Conservation (phyloP, 2,113 vertebrate species). For the Ophthalmolycus amberensis region DNA sequence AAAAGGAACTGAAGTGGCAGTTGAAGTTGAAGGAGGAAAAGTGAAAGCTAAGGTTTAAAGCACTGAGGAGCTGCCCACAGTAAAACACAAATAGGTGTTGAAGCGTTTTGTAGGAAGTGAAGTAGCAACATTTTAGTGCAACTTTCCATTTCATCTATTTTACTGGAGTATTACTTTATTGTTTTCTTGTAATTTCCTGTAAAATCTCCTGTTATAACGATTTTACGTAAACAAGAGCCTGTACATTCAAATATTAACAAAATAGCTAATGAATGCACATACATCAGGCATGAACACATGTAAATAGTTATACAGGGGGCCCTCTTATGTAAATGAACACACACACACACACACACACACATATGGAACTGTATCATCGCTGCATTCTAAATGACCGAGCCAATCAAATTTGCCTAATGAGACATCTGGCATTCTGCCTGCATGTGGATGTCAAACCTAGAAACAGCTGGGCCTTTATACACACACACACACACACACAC, state of each 20-base stretch:
- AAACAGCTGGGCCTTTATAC: conserved; percentile 78
- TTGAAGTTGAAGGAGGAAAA: neutral
- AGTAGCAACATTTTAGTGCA: neutral
- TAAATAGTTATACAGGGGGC: conserved; percentile 63
- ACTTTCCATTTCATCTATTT: neutral
- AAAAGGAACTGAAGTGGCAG: neutral
- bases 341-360: conserved; percentile 55
- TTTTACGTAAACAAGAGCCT: neutral
- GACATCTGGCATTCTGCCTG: conserved; percentile 81
- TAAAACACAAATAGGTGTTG: neutral
- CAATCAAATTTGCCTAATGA: conserved; percentile 83
- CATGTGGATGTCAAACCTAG: conserved; percentile 77
- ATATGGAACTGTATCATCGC: conserved; percentile 76
- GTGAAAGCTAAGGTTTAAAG: neutral
- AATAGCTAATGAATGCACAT: conserved; percentile 62
- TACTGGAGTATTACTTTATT: neutral
- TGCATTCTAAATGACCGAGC: conserved; percentile 76
- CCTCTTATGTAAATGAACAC: conserved; percentile 65
- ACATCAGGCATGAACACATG: conserved; percentile 60
- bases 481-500: conserved; percentile 45
- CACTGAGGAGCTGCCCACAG: neutral
- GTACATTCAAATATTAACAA: conserved; percentile 19
- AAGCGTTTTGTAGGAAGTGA: neutral
- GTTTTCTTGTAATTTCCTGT: neutral
- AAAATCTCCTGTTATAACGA: neutral